These are phyloP conservation scores for Condylura cristata DNA, from an alignment of 2,113 vertebrate species.

Conservation along the genomic window DNA sequence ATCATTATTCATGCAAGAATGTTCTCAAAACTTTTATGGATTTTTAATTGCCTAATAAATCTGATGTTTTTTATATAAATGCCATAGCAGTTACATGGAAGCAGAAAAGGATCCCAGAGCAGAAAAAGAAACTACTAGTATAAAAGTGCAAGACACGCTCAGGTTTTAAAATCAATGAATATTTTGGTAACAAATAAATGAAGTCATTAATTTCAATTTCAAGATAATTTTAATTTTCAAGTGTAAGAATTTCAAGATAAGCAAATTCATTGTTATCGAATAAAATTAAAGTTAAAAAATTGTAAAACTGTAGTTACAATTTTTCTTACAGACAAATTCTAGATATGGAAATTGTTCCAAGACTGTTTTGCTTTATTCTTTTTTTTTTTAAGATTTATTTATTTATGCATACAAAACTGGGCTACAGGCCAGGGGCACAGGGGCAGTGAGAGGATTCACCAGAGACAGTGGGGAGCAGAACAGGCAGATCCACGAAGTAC, in stretches of 20 bases:
- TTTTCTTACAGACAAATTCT: neutral
- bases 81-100: neutral
- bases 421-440: too few species aligned
- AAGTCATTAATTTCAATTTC: neutral
- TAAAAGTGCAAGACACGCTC: neutral
- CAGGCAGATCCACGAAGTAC: too few species aligned
- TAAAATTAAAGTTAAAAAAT: neutral
- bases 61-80: neutral
- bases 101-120: neutral
- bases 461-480: too few species aligned
- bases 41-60: constrained; percentile 9
- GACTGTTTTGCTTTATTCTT: constrained; percentile 3
- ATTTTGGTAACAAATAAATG: neutral
- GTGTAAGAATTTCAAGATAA: neutral
- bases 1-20: neutral
- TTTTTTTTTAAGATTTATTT: neutral
- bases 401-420: too few species aligned
- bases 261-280: neutral
- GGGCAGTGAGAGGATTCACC: too few species aligned
- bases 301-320: neutral
- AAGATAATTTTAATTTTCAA: neutral
- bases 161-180: neutral
- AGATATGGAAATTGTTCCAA: neutral
- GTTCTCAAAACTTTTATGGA: neutral
- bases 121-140: neutral